Evolutionary conservation across 2,113 vertebrate species (phyloP).

Genomic region (Lepus timidus): DNA sequence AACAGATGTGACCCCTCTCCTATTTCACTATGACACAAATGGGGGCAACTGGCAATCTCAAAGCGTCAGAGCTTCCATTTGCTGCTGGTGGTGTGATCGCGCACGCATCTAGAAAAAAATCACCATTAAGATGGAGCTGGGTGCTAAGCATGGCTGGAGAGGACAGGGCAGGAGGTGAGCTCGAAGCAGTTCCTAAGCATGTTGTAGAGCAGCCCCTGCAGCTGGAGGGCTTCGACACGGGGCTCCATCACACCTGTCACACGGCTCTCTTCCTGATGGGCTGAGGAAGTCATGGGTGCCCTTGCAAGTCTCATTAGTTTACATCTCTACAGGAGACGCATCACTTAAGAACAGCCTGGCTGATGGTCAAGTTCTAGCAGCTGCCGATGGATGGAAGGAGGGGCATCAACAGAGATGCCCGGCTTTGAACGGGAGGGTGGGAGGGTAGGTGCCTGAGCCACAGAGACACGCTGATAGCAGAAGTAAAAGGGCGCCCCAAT

Average conservation of each 20-base stretch:
- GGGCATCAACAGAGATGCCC: conserved; percentile 55
- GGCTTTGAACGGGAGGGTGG: too few species aligned
- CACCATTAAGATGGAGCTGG: conserved; percentile 73
- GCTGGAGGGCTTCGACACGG: conserved; percentile 91
- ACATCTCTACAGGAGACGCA: conserved; percentile 82
- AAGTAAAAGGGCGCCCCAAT: neutral
- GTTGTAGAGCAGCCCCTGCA: conserved; percentile 87
- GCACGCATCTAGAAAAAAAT: conserved; percentile 78
- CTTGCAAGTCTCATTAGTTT: conserved; percentile 87
- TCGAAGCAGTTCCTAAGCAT: conserved; percentile 12
- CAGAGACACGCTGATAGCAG: fast-evolving
- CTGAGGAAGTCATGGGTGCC: conserved; percentile 74
- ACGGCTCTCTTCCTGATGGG: conserved; percentile 86
- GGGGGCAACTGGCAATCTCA: neutral
- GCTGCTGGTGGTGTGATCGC: conserved; percentile 20
- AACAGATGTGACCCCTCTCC: neutral
- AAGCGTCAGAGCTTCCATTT: neutral
- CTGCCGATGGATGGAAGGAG: conserved; percentile 70
- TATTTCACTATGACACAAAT: neutral
- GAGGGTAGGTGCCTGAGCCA: conserved; percentile 6
- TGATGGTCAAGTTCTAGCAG: conserved; percentile 84
- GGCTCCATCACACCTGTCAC: conserved; percentile 88
- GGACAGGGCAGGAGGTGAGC: conserved; percentile 80
- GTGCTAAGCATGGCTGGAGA: conserved; percentile 63
- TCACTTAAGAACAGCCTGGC: conserved; percentile 86